Base-by-base conservation (phyloP, 1,140 invertebrate species). In the Leptopilina clavipes region DNA sequence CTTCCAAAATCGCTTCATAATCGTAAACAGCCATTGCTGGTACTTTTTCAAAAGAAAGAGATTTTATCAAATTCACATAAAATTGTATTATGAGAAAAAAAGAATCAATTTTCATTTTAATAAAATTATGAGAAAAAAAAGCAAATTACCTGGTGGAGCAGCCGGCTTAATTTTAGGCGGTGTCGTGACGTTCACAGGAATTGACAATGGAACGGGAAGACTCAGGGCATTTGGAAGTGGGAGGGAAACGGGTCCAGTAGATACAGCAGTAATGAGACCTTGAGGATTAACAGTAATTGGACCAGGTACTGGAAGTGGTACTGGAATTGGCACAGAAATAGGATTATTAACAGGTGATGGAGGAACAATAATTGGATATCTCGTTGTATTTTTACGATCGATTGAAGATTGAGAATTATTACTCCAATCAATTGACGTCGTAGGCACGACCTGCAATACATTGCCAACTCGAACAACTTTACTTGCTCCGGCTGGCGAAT, bases 1-100 rank as follows among this genome's bases (percentile, higher is more conserved):
- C 83, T 25, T 90, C 89, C 17, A 91, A 78, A 12, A 91, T 90
- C 3, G 86, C 89, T 44, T 89, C 88, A 25, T 90, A 90, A 78
- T 90, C 90, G 18, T 90, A 90, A 6, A 90, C 88, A 0, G 89
- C 88, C 65, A 88, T 89, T 73, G 77, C 65, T 12, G 78, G 18
- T 0, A 76, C 73, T 79, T 48, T 48, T n/a, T 14, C 9, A 17
- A 48, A 48, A n/a, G 3, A 48, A 48, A 48, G 7, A 52, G 14
- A n/a, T n/a, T n/a, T n/a, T n/a, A n/a, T n/a, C n/a, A n/a, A n/a
- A n/a, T n/a, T n/a, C n/a, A n/a, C n/a, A 14, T 48, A n/a, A 48
- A 48, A 5, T 48, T 48, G 9, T 48, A 48, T 5, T 14, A 10
- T n/a, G n/a, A 31, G 1, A 31, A 52, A 18, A 5, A 52, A 52